Conservation (phyloP, 2,888 invertebrate genomes). For the Tetramorium bicarinatum region DNA sequence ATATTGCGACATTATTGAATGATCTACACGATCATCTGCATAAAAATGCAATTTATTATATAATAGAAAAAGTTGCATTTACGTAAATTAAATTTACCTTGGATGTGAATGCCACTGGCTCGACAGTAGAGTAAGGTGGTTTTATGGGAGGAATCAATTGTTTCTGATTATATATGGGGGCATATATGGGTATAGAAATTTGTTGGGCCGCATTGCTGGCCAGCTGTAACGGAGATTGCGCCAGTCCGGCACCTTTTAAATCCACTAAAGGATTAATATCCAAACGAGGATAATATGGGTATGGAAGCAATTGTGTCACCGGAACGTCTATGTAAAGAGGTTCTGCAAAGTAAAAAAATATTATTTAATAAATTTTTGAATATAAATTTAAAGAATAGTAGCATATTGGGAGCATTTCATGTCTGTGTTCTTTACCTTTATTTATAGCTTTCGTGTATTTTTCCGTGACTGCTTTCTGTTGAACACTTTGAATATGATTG, state of each 20-base stretch:
- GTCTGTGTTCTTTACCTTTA: slow-evolving; percentile 71
- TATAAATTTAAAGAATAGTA: background rate
- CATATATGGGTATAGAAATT: slow-evolving; percentile 79
- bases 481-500: slow-evolving; percentile 80
- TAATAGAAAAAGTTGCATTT: background rate
- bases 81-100: slow-evolving; percentile 54
- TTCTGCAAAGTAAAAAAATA: slow-evolving; percentile 68
- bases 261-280: slow-evolving; percentile 50
- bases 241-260: slow-evolving; percentile 25
- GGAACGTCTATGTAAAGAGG: slow-evolving; percentile 81
- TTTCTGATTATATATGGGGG: slow-evolving; percentile 74
- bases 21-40: background rate
- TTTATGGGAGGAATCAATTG: slow-evolving; percentile 75
- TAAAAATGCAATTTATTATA: background rate
- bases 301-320: slow-evolving; percentile 78
- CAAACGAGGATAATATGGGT: slow-evolving; percentile 79
- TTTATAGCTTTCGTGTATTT: slow-evolving; percentile 76
- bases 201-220: slow-evolving; percentile 73
- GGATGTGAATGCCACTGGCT: slow-evolving; percentile 46
- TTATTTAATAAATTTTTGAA: background rate
- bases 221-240: slow-evolving; percentile 70
- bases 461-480: slow-evolving; percentile 78
- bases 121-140: slow-evolving; percentile 53
- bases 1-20: background rate
- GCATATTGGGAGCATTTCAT: background rate